Base-by-base conservation (phyloP, 2,113 vertebrate species). In the Antechinus flavipes region DNA sequence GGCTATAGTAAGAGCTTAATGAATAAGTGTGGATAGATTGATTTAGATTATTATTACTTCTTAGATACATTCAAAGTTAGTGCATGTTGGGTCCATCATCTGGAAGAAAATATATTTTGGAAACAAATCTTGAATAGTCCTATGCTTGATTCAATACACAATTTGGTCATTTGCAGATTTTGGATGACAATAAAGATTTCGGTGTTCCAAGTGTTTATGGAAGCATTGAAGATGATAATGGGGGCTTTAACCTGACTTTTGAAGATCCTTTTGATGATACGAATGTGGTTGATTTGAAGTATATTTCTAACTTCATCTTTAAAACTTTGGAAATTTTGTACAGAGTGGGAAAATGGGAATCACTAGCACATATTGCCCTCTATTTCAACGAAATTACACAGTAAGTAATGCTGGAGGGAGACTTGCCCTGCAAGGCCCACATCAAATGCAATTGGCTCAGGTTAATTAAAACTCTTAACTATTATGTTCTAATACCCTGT, bases 321-420 rank as follows among this genome's bases (percentile, higher is more conserved):
- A 98, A 99, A 98, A 98, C 99, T 58, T 97, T 99, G 97, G 99
- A 99, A 98, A 50, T 98, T 93, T 98, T 99, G 16, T 99, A 99
- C 98, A 97, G 98, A 61, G 97, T 98, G 95, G 98, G 98, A 95
- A 99, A 99, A 97, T 99, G 99, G 99, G 99, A 99, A 98, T 97
- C 97, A 5, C 98, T 99, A 52, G 98, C 99, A 47, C 99, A 99
- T 93, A 99, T 99, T 94, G 99, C 99, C 94, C 97, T 99, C 93
- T 98, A 99, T 61, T 99, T 99, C 98, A 99, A 99, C 96, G 93
- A 97, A 90, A 54, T 99, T 97, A 99, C 99, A 91, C 98, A 99
- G 99, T 99, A 98, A 99, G 99, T 99, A 92, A 50, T 22, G 52
- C 9, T 47, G 0, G 35, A 53, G 47, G 8, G 95, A 26, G 1